Evolutionary conservation across 1,140 invertebrate genomes (phyloP).

Genomic region (Nasonia vitripennis): DNA sequence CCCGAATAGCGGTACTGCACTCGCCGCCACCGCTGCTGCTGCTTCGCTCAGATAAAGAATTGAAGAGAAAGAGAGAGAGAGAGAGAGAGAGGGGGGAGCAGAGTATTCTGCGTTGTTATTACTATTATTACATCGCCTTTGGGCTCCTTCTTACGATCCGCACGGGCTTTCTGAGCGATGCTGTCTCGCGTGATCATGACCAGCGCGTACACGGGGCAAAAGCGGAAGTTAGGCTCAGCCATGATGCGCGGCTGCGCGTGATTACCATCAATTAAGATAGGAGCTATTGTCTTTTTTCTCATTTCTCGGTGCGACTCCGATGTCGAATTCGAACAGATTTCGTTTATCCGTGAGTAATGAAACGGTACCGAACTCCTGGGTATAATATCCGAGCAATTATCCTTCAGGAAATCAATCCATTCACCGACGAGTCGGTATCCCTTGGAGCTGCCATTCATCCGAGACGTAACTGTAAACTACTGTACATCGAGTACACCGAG

Average conservation of each 20-base stretch:
- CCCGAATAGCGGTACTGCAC: conserved; percentile 69
- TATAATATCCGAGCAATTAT: background rate
- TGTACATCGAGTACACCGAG: background rate
- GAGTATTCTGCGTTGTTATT: background rate
- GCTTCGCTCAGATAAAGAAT: background rate
- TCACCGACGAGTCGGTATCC: background rate
- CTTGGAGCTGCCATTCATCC: background rate
- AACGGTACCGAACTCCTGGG: too few relatives aligned
- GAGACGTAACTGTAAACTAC: background rate
- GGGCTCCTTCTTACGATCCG: background rate
- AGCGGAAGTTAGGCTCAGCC: background rate
- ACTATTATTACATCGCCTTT: background rate
- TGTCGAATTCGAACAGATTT: too few relatives aligned
- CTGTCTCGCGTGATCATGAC: conserved; percentile 9
- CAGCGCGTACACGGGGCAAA: background rate
- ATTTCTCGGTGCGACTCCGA: background rate
- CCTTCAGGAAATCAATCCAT: background rate
- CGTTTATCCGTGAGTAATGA: too few relatives aligned
- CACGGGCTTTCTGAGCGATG: background rate
- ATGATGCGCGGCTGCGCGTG: background rate
- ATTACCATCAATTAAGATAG: background rate
- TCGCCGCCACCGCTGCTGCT: background rate
- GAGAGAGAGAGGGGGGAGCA: too few relatives aligned
- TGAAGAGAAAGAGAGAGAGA: background rate
- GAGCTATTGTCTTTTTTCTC: background rate